These are phyloP conservation scores for Bradysia coprophila DNA, from an alignment of 1,140 invertebrate genomes.

Conservation along the genomic window DNA sequence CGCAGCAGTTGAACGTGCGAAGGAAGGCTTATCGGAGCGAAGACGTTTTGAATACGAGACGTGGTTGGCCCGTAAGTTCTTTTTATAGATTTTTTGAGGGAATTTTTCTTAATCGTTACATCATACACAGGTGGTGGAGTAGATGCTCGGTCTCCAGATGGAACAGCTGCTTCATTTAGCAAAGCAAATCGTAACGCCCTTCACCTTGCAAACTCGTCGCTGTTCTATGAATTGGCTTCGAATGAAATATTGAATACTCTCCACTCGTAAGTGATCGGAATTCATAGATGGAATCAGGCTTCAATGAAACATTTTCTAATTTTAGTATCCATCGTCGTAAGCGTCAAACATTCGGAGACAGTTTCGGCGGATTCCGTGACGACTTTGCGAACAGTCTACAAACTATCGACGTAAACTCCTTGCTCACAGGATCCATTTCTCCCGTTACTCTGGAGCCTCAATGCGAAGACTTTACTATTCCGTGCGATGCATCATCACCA, in stretches of 20 bases:
- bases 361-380: constrained; percentile 40
- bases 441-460: constrained; percentile 24
- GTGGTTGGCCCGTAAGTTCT: constrained; percentile 29
- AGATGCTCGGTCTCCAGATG: constrained; percentile 68
- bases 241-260: constrained; percentile 59
- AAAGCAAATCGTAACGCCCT: constrained; percentile 70
- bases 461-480: constrained; percentile 39
- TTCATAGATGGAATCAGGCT: not conserved
- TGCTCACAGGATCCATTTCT: constrained; percentile 30
- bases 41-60: constrained; percentile 58
- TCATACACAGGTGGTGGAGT: constrained; percentile 44
- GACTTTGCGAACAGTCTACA: constrained; percentile 52
- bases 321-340: constrained; percentile 34
- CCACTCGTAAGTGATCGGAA: constrained; percentile 27
- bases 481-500: constrained; percentile 61
- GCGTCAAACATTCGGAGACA: constrained; percentile 50
- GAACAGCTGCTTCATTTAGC: constrained; percentile 71
- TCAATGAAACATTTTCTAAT: constrained; percentile 4
- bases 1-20: constrained; percentile 51
- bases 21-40: constrained; percentile 46
- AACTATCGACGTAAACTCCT: constrained; percentile 43
- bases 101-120: not conserved
- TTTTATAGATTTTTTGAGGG: not conserved
- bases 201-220: constrained; percentile 63
- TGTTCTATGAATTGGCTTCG: constrained; percentile 74